Percentiles rank a stretch among this genome's conserved stretches.
Evolutionary conservation across 2,888 invertebrate species (phyloP).

Genomic region (Suillia variegata): DNA sequence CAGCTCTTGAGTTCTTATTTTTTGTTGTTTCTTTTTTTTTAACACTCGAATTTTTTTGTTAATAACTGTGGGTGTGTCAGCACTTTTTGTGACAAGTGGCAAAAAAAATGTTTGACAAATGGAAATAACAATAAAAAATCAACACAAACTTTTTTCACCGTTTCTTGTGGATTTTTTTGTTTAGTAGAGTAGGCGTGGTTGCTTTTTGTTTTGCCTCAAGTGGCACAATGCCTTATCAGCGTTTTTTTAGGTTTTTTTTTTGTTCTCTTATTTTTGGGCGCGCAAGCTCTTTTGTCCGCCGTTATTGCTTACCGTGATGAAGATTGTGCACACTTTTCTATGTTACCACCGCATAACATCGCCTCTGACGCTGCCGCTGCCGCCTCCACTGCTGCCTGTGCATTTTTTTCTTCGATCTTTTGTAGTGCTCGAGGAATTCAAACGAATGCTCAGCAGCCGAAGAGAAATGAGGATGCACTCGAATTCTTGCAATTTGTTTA

Average conservation of each 20-base stretch:
- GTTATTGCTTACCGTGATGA: constrained; percentile 34
- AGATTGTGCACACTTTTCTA: constrained; percentile 46
- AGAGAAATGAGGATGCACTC: not conserved
- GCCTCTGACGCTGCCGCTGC: too few species aligned
- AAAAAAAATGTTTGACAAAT: too few species aligned
- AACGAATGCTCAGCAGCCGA: too few species aligned
- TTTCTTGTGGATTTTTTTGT: too few species aligned
- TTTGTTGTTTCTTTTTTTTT: not conserved
- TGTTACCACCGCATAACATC: too few species aligned
- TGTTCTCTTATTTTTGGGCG: not conserved
- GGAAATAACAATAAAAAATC: not conserved
- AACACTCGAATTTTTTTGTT: not conserved
- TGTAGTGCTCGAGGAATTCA: not conserved
- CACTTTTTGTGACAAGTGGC: too few species aligned
- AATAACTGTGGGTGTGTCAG: not conserved
- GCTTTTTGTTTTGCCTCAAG: constrained; percentile 5
- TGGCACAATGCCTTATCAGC: constrained; percentile 15
- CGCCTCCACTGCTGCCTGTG: too few species aligned
- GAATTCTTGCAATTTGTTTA: constrained; percentile 2
- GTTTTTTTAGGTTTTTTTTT: not conserved
- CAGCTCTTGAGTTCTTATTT: not conserved
- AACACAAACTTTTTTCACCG: not conserved
- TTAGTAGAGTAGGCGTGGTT: too few species aligned
- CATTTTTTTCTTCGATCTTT: not conserved
- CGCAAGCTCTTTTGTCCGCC: constrained; percentile 13